A percentile compares a stretch with the other conserved stretches of the same genome.
These are phyloP conservation scores for Stichodactyla mertensii DNA, from an alignment of 64 coral and sea anemone species.

Conservation along the genomic window DNA sequence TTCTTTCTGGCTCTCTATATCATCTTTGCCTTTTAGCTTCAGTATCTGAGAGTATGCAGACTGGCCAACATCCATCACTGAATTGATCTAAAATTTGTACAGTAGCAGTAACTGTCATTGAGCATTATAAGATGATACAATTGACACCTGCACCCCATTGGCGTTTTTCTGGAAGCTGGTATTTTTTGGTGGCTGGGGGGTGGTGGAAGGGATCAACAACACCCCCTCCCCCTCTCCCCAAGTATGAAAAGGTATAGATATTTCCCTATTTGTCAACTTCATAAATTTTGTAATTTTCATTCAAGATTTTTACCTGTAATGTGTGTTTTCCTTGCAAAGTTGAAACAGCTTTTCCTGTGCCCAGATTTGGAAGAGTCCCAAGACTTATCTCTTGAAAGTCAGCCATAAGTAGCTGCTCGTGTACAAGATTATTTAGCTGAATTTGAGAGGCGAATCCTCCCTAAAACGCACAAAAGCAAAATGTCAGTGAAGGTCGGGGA, in stretches of 20 bases:
- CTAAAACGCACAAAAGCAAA: constrained; percentile 20
- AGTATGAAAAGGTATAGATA: too few species aligned
- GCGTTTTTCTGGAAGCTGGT: too few species aligned
- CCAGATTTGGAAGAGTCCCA: constrained; percentile 22
- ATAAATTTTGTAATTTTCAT: neutral
- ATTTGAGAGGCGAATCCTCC: constrained; percentile 16
- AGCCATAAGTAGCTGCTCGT: constrained; percentile 81
- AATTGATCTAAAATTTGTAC: constrained; percentile 57
- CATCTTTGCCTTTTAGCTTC: constrained; percentile 80
- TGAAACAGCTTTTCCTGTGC: neutral
- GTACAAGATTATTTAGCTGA: constrained; percentile 59
- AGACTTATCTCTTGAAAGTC: constrained; percentile 79
- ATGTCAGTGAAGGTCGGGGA: neutral
- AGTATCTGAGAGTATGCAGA: constrained; percentile 89
- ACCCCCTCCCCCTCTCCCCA: too few species aligned
- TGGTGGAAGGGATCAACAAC: too few species aligned
- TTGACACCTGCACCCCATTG: too few species aligned
- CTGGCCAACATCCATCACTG: constrained; percentile 75
- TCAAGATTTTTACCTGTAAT: neutral
- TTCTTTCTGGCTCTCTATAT: constrained; percentile 52
- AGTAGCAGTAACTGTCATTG: too few species aligned
- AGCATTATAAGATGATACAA: too few species aligned
- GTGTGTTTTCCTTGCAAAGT: constrained; percentile 7
- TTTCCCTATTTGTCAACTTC: too few species aligned
- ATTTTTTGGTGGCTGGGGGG: too few species aligned